These are phyloP conservation scores for Mesorhabditis spiculigera DNA, from an alignment of 2,888 invertebrate species.

Conservation along the genomic window DNA sequence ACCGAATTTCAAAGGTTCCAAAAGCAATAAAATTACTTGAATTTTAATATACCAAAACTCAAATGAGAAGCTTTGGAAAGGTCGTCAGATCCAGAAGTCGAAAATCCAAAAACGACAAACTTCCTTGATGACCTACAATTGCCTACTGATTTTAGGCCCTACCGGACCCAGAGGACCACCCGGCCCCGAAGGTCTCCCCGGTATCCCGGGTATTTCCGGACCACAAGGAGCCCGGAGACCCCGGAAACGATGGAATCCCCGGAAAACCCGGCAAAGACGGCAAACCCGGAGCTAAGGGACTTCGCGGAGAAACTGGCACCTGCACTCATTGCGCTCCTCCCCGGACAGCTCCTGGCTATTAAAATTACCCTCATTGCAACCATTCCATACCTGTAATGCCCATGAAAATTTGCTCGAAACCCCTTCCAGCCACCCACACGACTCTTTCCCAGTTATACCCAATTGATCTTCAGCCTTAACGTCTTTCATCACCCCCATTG, in stretches of 20 bases:
- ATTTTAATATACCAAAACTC: not conserved
- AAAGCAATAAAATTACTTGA: not conserved
- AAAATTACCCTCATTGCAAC: conserved; percentile 8
- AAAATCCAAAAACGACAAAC: not conserved
- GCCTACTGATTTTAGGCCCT: conserved; percentile 14
- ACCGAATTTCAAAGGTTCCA: too few species aligned
- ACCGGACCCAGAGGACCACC: conserved; percentile 19
- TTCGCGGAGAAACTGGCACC: conserved; percentile 32
- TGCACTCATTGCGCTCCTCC: conserved; percentile 44
- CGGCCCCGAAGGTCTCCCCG: conserved; percentile 22
- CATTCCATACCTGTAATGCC: too few species aligned
- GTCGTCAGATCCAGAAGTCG: too few species aligned
- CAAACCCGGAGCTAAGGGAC: conserved; percentile 30
- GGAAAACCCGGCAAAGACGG: conserved; percentile 38
- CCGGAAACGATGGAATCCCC: conserved; percentile 30
- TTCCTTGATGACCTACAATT: not conserved
- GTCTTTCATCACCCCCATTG: too few species aligned
- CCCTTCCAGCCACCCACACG: too few species aligned
- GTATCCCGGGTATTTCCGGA: conserved; percentile 28
- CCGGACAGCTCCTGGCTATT: conserved; percentile 45
- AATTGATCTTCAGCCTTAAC: too few species aligned
- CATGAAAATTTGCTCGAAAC: too few species aligned
- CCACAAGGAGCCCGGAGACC: conserved; percentile 37
- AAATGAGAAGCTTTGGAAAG: not conserved
- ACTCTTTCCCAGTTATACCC: too few species aligned